These are phyloP conservation scores for Spinibarbus caldwelli DNA, from an alignment of 2,797 vertebrate species.

Conservation along the genomic window DNA sequence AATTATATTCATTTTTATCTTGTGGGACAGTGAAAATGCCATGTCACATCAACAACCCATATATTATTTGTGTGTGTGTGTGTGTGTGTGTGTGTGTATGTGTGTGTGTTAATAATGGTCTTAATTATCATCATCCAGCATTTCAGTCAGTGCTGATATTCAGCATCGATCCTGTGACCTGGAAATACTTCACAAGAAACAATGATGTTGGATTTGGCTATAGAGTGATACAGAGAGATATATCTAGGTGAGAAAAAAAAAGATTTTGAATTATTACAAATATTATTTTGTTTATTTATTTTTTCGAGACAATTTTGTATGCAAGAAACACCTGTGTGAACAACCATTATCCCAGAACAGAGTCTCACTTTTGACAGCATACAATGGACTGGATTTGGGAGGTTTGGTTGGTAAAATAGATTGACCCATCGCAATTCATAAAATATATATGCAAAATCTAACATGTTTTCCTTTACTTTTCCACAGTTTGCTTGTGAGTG, in stretches of 20 bases:
- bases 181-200: constrained; percentile 58
- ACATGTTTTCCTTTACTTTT: constrained; percentile 32
- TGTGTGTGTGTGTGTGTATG: no score
- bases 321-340: neutral
- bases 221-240: constrained; percentile 71
- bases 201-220: constrained; percentile 71
- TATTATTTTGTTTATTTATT: no score
- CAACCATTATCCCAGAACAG: neutral
- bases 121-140: constrained; percentile 53
- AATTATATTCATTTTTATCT: no score
- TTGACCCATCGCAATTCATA: neutral
- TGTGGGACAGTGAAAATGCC: no score
- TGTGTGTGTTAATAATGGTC: neutral
- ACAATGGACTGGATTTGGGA: neutral
- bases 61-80: no score
- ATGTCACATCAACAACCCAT: no score
- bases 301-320: neutral
- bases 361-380: neutral
- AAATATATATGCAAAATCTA: neutral
- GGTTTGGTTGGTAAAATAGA: neutral
- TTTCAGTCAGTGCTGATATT: constrained; percentile 63
- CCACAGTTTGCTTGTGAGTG: constrained; percentile 73
- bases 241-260: constrained; percentile 62
- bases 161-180: constrained; percentile 73
- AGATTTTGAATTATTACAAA: neutral